These are phyloP conservation scores for Suricata suricatta DNA, from an alignment of 2,113 vertebrate species.

Conservation along the genomic window DNA sequence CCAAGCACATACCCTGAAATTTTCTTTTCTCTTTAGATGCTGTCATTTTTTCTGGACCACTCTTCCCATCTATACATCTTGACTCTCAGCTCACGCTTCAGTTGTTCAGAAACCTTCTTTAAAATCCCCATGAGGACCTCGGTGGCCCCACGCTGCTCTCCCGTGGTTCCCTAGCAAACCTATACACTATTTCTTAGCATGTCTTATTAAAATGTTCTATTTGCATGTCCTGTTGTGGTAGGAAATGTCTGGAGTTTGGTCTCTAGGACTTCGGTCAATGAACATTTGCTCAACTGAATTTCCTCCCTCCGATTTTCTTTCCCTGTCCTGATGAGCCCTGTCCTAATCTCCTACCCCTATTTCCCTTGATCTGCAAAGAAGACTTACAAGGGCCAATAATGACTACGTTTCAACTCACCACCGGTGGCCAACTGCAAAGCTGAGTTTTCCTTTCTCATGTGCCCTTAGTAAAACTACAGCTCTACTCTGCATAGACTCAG, in stretches of 20 bases:
- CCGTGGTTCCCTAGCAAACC: not conserved
- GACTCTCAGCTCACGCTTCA: not conserved
- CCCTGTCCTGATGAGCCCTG: not conserved
- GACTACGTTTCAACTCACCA: not conserved
- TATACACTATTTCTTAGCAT: not conserved
- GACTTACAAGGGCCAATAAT: not conserved
- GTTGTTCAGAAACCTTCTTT: not conserved
- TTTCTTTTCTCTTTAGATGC: not conserved
- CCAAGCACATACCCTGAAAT: not conserved
- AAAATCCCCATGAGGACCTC: not conserved
- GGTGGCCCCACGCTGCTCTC: not conserved
- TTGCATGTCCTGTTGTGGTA: not conserved
- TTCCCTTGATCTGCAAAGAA: constrained; percentile 5
- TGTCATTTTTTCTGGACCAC: not conserved
- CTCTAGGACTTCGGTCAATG: not conserved
- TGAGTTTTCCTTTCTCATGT: not conserved
- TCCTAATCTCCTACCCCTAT: not conserved
- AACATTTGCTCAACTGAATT: not conserved
- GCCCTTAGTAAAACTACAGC: not conserved
- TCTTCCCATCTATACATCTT: not conserved
- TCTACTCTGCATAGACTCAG: not conserved
- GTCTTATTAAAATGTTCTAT: not conserved
- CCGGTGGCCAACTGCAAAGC: not conserved
- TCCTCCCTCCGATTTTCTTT: not conserved
- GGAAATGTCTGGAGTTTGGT: not conserved